phyloP scores from a whole-genome alignment of 2,797 vertebrate species.

The Miichthys miiuy region DNA sequence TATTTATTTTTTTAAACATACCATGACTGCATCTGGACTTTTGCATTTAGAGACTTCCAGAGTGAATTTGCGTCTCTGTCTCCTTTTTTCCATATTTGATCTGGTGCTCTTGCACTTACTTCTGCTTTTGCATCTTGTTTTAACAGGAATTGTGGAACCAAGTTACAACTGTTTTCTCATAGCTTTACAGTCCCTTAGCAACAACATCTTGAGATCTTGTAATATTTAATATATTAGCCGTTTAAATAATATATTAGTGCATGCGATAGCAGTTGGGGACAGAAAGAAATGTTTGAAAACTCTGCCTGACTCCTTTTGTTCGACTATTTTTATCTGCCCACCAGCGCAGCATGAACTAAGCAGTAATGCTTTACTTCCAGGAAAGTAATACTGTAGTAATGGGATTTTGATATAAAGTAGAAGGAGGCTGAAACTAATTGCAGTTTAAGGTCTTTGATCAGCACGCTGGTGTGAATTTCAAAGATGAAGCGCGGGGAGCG shows the following conservation, averaged over 20 bases:
- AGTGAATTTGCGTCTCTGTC: not conserved
- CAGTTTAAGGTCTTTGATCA: not conserved
- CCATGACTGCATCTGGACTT: not conserved
- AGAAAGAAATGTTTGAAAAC: not conserved
- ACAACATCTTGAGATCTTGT: not conserved
- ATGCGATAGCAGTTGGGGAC: too few relatives aligned
- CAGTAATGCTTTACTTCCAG: not conserved
- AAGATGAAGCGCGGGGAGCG: conserved; percentile 18
- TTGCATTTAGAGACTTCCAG: not conserved
- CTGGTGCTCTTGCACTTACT: not conserved
- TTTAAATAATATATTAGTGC: not conserved
- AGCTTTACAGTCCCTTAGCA: not conserved
- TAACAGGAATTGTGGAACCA: not conserved
- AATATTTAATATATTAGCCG: conserved; percentile 1
- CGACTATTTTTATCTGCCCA: not conserved
- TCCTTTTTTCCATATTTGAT: not conserved
- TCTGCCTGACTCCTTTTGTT: not conserved
- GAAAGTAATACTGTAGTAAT: not conserved
- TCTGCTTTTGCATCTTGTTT: not conserved
- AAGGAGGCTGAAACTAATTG: not conserved
- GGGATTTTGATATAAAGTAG: not conserved
- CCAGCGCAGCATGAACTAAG: not conserved
- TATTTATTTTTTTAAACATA: not conserved
- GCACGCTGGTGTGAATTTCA: conserved; percentile 16
- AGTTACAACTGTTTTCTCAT: not conserved